A percentile compares a stretch with the other conserved stretches of the same genome.
phyloP scores from a whole-genome alignment of 2,888 invertebrate genomes.

The Stratiomys singularior region DNA sequence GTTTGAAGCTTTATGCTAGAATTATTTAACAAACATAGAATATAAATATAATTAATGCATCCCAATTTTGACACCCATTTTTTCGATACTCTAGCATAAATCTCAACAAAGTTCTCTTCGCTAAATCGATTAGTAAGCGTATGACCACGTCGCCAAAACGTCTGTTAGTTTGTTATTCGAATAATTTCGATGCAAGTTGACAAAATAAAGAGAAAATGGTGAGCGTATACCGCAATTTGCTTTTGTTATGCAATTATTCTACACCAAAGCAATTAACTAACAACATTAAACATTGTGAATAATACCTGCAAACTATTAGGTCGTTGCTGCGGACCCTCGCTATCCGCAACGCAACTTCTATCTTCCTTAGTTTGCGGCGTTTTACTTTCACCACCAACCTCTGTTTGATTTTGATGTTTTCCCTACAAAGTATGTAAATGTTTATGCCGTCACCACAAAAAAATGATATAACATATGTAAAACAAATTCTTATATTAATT shows the following conservation, averaged over 20 bases:
- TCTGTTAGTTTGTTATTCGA: neutral
- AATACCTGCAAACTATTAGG: conserved; percentile 54
- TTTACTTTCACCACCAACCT: conserved; percentile 53
- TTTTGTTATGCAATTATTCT: neutral
- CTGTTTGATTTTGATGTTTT: conserved; percentile 54
- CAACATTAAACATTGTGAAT: conserved; percentile 12
- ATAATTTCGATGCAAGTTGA: conserved; percentile 8
- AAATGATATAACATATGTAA: neutral
- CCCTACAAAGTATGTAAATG: conserved; percentile 53
- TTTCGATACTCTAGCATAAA: neutral
- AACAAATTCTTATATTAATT: neutral
- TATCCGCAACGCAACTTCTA: conserved; percentile 52
- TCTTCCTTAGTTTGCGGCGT: conserved; percentile 53
- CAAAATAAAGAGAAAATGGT: neutral
- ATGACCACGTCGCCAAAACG: neutral
- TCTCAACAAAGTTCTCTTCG: neutral
- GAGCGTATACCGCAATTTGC: neutral
- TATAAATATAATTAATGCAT: too few relatives aligned
- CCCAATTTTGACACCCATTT: too few relatives aligned
- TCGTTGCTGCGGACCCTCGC: conserved; percentile 53
- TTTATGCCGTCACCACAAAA: conserved; percentile 49
- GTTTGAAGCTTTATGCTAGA: neutral
- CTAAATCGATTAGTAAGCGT: neutral
- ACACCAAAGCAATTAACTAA: neutral
- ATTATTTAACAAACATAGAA: too few relatives aligned